A percentile compares a stretch with the other conserved stretches of the same genome.
Evolutionary conservation across 1,140 invertebrate species (phyloP).

Genomic region (Psilanteris sp.): DNA sequence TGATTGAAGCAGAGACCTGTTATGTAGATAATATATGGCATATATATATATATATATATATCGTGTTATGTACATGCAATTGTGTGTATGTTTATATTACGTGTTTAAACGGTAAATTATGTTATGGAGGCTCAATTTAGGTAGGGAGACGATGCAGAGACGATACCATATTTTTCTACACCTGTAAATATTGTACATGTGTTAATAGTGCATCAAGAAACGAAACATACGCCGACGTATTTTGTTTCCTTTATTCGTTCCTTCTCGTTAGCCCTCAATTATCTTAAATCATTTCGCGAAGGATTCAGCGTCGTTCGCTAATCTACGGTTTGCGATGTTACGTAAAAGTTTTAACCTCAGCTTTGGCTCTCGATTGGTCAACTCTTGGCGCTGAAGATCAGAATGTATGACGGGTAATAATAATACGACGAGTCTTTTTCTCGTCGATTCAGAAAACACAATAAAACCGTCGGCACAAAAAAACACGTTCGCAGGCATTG

Average conservation of each 20-base stretch:
- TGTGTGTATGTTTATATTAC: slow-evolving; percentile 31
- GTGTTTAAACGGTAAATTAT: slow-evolving; percentile 67
- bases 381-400: too few relatives aligned
- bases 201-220: slow-evolving; percentile 46
- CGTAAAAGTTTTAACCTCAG: too few relatives aligned
- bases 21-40: slow-evolving; percentile 52
- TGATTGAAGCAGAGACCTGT: slow-evolving; percentile 26
- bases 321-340: too few relatives aligned
- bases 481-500: too few relatives aligned
- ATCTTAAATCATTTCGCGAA: too few relatives aligned
- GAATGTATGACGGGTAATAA: too few relatives aligned
- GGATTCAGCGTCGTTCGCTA: too few relatives aligned
- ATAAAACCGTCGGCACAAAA: too few relatives aligned
- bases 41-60: slow-evolving; percentile 21
- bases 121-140: slow-evolving; percentile 76
- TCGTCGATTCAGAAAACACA: too few relatives aligned
- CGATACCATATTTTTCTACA: slow-evolving; percentile 53
- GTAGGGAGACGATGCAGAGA: slow-evolving; percentile 64
- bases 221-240: slow-evolving; percentile 14
- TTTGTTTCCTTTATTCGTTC: slow-evolving; percentile 40
- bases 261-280: too few relatives aligned
- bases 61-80: slow-evolving; percentile 32
- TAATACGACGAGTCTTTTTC: too few relatives aligned
- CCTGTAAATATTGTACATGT: slow-evolving; percentile 61
- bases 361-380: too few relatives aligned